phyloP scores from a whole-genome alignment of 2,888 invertebrate genomes.

The Cremastinae sp. region DNA sequence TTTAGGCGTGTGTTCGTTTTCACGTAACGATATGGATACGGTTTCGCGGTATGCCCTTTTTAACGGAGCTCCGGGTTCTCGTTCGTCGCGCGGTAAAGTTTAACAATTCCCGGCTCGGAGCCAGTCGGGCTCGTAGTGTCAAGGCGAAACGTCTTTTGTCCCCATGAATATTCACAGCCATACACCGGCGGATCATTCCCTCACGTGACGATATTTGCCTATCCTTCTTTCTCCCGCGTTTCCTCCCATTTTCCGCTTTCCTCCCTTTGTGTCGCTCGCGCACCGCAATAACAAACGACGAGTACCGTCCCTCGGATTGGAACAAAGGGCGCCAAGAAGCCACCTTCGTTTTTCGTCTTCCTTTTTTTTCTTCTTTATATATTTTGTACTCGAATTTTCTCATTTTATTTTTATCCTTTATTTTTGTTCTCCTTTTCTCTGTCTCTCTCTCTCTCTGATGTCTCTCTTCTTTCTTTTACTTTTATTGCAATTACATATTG shows the following conservation, averaged over 20 bases:
- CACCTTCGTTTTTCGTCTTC: not conserved
- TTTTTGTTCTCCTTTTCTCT: not conserved
- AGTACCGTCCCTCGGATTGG: not conserved
- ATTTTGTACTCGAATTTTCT: no score
- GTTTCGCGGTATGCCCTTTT: not conserved
- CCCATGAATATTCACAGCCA: constrained; percentile 46
- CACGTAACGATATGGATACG: no score
- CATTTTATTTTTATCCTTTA: no score
- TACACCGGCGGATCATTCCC: constrained; percentile 26
- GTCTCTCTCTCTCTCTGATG: not conserved
- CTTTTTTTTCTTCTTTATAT: not conserved
- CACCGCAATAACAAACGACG: no score
- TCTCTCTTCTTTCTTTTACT: not conserved
- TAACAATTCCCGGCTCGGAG: constrained; percentile 55
- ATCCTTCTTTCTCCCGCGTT: no score
- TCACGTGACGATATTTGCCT: not conserved
- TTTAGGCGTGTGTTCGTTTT: no score
- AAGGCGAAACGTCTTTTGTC: constrained; percentile 61
- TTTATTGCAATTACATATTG: no score
- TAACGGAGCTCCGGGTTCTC: not conserved
- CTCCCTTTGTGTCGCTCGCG: not conserved
- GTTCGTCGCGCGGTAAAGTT: constrained; percentile 53
- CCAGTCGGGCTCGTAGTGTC: constrained; percentile 40
- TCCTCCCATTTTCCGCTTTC: no score
- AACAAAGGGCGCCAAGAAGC: no score